A percentile compares a stretch with the other conserved stretches of the same genome.
Evolutionary conservation across 2,797 vertebrate species (phyloP).

Genomic region (Morus bassanus): DNA sequence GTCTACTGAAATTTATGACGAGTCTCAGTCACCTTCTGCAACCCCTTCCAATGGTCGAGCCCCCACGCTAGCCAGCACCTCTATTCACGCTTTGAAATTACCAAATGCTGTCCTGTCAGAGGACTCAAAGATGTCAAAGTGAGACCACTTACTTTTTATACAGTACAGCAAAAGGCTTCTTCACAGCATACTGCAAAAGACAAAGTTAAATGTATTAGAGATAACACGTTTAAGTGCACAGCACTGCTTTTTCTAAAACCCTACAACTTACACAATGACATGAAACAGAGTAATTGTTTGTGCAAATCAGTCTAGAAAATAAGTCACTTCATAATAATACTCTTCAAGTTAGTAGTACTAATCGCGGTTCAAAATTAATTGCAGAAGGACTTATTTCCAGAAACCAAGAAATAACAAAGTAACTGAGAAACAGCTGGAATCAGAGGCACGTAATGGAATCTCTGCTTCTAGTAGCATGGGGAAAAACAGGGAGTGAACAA

Average conservation of each 20-base stretch:
- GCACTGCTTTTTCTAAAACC: neutral
- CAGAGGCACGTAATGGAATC: neutral
- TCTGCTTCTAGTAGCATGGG: neutral
- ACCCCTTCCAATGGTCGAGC: neutral
- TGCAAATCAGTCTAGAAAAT: neutral
- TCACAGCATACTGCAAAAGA: constrained; percentile 88
- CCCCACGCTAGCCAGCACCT: fast-evolving
- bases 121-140: neutral
- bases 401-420: neutral
- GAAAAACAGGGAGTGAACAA: neutral
- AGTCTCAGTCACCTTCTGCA: neutral
- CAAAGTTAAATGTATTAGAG: neutral
- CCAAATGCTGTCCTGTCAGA: neutral
- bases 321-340: neutral
- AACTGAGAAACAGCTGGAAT: neutral
- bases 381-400: neutral
- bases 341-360: neutral
- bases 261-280: neutral
- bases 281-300: neutral
- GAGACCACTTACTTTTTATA: constrained; percentile 90
- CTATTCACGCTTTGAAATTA: neutral
- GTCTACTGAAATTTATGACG: neutral
- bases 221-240: neutral
- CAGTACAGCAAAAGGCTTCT: constrained; percentile 90
- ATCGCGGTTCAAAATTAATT: neutral